phyloP scores from a whole-genome alignment of 2,113 vertebrate genomes.

The Anoplopoma fimbria region DNA sequence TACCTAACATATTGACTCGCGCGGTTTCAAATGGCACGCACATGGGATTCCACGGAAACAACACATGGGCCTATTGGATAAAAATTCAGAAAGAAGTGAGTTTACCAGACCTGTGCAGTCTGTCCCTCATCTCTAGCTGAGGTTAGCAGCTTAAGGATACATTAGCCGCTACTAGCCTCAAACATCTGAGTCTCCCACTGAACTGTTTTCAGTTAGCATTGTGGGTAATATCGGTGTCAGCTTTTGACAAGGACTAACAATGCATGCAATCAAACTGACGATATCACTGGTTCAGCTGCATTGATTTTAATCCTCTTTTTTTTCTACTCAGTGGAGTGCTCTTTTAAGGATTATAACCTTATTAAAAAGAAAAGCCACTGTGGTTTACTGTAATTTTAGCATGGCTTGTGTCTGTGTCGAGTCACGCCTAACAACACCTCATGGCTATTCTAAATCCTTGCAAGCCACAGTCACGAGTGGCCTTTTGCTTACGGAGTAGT shows the following conservation, averaged over 20 bases:
- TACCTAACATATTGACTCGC: not conserved
- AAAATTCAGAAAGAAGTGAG: not conserved
- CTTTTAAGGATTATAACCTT: slow-evolving; percentile 20
- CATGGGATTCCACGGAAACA: not conserved
- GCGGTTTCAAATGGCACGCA: not conserved
- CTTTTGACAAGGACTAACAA: not conserved
- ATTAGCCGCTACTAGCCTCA: not conserved
- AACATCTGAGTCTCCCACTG: not conserved
- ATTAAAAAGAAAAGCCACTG: slow-evolving; percentile 24
- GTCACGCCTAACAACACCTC: slow-evolving; percentile 26
- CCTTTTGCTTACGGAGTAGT: slow-evolving; percentile 68
- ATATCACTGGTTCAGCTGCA: not conserved
- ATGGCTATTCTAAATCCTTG: slow-evolving; percentile 50
- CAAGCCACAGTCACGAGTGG: slow-evolving; percentile 52
- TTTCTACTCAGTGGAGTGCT: not conserved
- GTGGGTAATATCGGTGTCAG: not conserved
- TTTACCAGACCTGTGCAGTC: not conserved
- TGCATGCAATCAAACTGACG: not conserved
- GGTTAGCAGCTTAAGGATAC: not conserved
- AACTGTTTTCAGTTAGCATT: not conserved
- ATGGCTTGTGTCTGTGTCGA: not conserved
- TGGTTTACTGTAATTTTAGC: slow-evolving; percentile 31
- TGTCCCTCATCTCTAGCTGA: not conserved
- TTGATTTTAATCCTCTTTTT: not conserved
- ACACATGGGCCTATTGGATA: not conserved